Evolutionary conservation across 2,113 vertebrate genomes (phyloP), one percentile per base, ranked within the genome.

Genomic region (Bos taurus): DNA sequence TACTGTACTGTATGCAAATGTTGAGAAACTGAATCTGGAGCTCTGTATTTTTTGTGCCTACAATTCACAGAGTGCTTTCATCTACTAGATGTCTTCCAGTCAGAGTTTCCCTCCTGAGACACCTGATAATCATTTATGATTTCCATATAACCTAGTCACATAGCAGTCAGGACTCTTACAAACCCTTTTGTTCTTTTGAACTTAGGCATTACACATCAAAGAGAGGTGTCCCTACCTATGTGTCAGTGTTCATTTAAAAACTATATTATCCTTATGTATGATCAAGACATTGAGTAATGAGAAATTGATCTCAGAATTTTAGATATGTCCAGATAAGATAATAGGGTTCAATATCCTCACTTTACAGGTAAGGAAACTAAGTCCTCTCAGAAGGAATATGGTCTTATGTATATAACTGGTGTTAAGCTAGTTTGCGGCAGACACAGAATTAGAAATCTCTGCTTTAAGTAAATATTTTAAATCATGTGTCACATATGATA

Each of bases 161-260:
- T 7, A 82, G 48, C 5, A 77, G 36, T 26, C 23, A 17, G 52
- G 33, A 57, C 74, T 19, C 16, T 12, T 59, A 59, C 40, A 87
- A 33, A 33, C 11, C 28, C 6, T 81, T 97, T 94, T 62, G 16
- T 62, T 87, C 33, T 94, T 82, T 87, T 40, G 48, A 67, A 28
- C 13, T 85, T 56, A 12, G 50, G 43, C 90, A n/a, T 90, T 93
- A 74, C 46, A 28, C 48, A 64, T 84, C 40, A 90, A 56, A 94
- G 56, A 71, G n/a, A 21, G 57, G 10, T 40, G 62, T 25, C 26
- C 26, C 40, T n/a, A 48, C 13, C 5, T 60, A 59, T 2, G 2
- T 25, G 16, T 50, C 92, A 82, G 54, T 33, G 36, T 54, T 48
- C 50, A 1, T 48, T 83, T 90, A 6, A 50, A 84, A 84, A 86